Evolutionary conservation across 2,113 vertebrate species (phyloP).

Genomic region (Cephalopterus ornatus): DNA sequence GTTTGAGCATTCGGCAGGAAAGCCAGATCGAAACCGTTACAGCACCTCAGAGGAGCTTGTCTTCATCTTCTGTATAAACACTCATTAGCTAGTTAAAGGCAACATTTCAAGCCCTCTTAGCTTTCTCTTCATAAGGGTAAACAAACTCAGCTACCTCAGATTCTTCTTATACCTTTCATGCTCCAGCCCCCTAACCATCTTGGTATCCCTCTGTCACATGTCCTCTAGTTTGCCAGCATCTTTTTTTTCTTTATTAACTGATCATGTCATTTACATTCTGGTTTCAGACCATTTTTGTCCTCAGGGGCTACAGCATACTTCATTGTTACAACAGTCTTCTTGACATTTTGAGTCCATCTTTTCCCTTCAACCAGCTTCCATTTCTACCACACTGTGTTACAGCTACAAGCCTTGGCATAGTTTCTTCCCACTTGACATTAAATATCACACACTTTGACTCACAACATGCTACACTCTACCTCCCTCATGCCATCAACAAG

Average conservation of each 20-base stretch:
- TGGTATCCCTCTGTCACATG: background rate
- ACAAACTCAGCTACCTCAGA: background rate
- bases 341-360: background rate
- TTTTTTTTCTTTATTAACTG: background rate
- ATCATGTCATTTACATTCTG: background rate
- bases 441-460: background rate
- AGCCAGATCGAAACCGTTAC: no score
- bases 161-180: background rate
- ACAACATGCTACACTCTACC: background rate
- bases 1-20: no score
- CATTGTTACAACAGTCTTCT: background rate
- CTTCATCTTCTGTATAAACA: background rate
- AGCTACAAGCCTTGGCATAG: background rate
- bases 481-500: background rate
- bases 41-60: background rate
- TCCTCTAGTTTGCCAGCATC: background rate
- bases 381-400: background rate
- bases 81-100: background rate
- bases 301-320: background rate
- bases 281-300: background rate
- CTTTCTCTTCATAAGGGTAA: background rate
- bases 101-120: background rate
- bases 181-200: background rate
- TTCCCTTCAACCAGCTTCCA: background rate
- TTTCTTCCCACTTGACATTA: background rate